Evolutionary conservation across 2,888 invertebrate species (phyloP), one percentile per base, ranked within the genome.

Genomic region (Caenorhabditis plicata): DNA sequence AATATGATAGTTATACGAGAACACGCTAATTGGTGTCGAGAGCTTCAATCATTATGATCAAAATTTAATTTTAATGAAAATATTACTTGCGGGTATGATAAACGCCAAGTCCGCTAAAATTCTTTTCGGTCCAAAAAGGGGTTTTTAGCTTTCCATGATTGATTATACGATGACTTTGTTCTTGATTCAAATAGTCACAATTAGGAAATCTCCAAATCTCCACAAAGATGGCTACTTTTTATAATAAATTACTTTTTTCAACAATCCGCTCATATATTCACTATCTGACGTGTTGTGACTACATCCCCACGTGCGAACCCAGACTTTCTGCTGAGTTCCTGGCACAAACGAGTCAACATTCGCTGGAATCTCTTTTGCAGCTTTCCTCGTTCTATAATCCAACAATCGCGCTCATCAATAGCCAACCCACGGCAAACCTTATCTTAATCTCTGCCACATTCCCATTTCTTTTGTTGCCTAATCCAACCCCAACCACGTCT

Each of bases 221-320:
- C 25, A 31, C 17, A 13, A 17, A 4, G 4, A 5, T 23, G 38
- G 23, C 11, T n/a, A n/a, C n/a, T n/a, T n/a, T n/a, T n/a, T n/a
- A n/a, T n/a, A n/a, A n/a, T n/a, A n/a, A n/a, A 7, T 22, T 19
- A 58, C 62, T 51, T 68, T 87, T 0, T 90, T 88, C 52, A 98
- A 84, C 73, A 93, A 88, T 0, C 96, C 96, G 0, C 93, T 92
- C 96, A 98, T 98, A 81, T 98, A 98, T 84, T 98, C 96, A 1
- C 92, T 90, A 82, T 98, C 96, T 0, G 93, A 93, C 81, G 88
- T 93, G 83, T 98, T 98, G 84, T 98, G 96, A 13, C 63, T 62
- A 42, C 75, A 75, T 11, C 74, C 75, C 75, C 75, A 76, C 2
- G 74, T 76, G 13, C 64, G 58, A 1, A 76, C 62, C 55, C 62